Conservation (phyloP, 2,888 invertebrate species). For the Ichneumoninae sp. region DNA sequence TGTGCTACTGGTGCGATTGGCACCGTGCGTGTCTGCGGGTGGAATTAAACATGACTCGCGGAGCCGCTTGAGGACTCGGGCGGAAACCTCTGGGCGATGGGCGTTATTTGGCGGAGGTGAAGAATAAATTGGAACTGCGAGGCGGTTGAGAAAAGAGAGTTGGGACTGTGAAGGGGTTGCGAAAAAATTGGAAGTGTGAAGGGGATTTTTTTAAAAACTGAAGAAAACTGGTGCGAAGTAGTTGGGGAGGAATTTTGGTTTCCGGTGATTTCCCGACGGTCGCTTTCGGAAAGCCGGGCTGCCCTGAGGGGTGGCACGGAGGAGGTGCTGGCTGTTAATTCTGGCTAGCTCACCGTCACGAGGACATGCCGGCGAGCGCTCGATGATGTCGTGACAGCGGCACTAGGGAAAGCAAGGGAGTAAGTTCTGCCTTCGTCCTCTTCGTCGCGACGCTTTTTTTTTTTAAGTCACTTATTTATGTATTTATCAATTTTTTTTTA, state of each 20-base stretch:
- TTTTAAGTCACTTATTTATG: background rate
- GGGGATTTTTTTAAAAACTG: background rate
- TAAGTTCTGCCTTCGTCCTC: slow-evolving; percentile 63
- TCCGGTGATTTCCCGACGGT: slow-evolving; percentile 43
- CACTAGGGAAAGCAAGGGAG: slow-evolving; percentile 70
- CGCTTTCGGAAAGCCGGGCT: slow-evolving; percentile 32
- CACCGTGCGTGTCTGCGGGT: too few species aligned
- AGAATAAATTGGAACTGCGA: background rate
- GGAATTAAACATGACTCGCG: too few species aligned
- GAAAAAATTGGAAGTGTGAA: too few species aligned
- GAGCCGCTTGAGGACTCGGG: too few species aligned
- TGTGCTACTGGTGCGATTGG: background rate
- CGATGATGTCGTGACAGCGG: slow-evolving; percentile 78
- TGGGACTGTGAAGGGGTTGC: background rate
- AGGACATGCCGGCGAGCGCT: slow-evolving; percentile 72
- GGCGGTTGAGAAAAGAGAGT: too few species aligned
- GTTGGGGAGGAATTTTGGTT: background rate
- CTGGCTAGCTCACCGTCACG: slow-evolving; percentile 63
- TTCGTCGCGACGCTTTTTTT: background rate
- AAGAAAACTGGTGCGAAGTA: background rate
- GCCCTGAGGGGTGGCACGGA: slow-evolving; percentile 56
- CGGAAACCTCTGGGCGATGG: too few species aligned
- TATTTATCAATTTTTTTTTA: background rate
- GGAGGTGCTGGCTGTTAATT: slow-evolving; percentile 47
- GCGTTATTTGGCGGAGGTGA: background rate